Percentiles rank a stretch among this genome's conserved stretches.
Conservation (phyloP, 2,888 invertebrate genomes). For the Odontocerum albicorne region DNA sequence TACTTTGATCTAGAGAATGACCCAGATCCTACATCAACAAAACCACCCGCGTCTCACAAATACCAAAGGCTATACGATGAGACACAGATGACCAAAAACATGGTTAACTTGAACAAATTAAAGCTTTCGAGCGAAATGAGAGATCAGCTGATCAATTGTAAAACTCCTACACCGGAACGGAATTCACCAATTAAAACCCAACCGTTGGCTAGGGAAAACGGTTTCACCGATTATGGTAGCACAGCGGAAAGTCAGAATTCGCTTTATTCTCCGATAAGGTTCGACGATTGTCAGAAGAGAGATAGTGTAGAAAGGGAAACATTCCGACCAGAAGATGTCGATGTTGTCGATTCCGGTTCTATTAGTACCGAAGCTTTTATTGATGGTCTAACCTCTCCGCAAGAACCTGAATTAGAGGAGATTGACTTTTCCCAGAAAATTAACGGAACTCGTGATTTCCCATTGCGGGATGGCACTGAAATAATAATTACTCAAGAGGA, state of each 20-base stretch:
- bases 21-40: conserved; percentile 39
- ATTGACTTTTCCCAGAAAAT: conserved; percentile 42
- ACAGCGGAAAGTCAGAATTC: conserved; percentile 40
- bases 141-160: conserved; percentile 44
- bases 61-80: conserved; percentile 41
- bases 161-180: conserved; percentile 52
- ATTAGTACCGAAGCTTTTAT: conserved; percentile 37
- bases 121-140: conserved; percentile 27
- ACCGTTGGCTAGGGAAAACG: conserved; percentile 50
- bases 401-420: conserved; percentile 19
- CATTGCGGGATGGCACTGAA: neutral
- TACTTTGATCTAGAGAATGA: conserved; percentile 44
- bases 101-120: conserved; percentile 22
- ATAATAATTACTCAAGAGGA: too few species aligned
- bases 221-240: conserved; percentile 40
- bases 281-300: conserved; percentile 52
- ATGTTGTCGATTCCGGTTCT: conserved; percentile 39
- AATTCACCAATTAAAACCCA: conserved; percentile 50
- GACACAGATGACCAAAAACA: conserved; percentile 7
- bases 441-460: neutral
- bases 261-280: conserved; percentile 53
- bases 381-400: conserved; percentile 40
- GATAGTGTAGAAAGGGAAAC: conserved; percentile 40
- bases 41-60: conserved; percentile 38
- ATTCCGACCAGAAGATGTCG: conserved; percentile 47